These are phyloP conservation scores for Ips typographus DNA, from an alignment of 1,140 invertebrate species.

Conservation along the genomic window DNA sequence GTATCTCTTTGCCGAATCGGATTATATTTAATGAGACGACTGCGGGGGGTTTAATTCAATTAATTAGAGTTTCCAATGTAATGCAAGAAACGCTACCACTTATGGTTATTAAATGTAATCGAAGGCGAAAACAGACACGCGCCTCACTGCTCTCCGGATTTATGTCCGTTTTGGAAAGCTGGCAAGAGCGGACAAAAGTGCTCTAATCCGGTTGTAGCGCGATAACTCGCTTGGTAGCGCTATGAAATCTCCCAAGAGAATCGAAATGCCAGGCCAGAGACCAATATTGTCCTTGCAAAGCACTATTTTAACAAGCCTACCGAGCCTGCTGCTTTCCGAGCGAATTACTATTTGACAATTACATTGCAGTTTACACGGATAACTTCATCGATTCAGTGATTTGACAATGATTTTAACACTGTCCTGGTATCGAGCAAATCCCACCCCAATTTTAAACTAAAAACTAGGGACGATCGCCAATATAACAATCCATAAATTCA, in stretches of 20 bases:
- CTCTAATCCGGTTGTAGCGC: constrained; percentile 16
- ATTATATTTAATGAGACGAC: constrained; percentile 33
- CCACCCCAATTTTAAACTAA: constrained; percentile 2
- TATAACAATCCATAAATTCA: constrained; percentile 26
- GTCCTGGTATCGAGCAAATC: neutral
- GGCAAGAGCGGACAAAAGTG: neutral
- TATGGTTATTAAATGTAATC: neutral
- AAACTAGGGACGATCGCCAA: constrained; percentile 1
- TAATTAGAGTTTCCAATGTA: constrained; percentile 22
- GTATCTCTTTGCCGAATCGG: constrained; percentile 31
- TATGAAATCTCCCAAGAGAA: constrained; percentile 17
- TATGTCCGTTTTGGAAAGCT: too few relatives aligned
- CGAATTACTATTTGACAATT: constrained; percentile 30
- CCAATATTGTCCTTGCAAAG: constrained; percentile 34
- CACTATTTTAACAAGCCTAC: constrained; percentile 34
- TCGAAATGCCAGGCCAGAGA: constrained; percentile 30
- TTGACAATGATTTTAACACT: too few relatives aligned
- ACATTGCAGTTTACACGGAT: constrained; percentile 28
- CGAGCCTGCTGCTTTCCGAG: constrained; percentile 16
- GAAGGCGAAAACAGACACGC: neutral
- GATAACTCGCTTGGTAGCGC: constrained; percentile 20
- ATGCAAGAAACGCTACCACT: neutral
- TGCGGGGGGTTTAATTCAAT: constrained; percentile 30
- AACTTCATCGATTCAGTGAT: constrained; percentile 18
- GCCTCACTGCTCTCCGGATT: too few relatives aligned